A percentile compares a stretch with the other conserved stretches of the same genome.
phyloP scores from a whole-genome alignment of 2,113 vertebrate genomes.

The Calidris pygmaea region DNA sequence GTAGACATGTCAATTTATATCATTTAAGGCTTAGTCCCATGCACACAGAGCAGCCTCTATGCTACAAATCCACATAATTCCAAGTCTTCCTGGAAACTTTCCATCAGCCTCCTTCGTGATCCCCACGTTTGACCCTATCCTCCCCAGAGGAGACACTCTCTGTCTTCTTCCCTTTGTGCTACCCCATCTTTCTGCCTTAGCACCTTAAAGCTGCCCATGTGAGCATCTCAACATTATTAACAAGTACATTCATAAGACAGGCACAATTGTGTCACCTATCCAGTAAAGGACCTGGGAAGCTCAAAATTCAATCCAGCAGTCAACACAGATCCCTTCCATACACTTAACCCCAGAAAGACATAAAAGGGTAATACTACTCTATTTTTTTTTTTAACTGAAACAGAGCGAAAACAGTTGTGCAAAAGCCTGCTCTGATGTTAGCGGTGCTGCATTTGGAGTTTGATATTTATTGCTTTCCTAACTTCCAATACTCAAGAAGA shows the following conservation, averaged over 20 bases:
- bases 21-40: neutral
- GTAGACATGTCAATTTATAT: neutral
- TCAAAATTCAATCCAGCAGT: neutral
- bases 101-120: fast-evolving
- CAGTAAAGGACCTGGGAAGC: neutral
- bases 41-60: neutral
- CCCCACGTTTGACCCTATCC: neutral
- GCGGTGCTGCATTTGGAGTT: neutral
- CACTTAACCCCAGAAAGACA: neutral
- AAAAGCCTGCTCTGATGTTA: neutral
- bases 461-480: neutral
- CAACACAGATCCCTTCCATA: neutral
- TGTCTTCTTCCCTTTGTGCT: neutral
- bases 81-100: neutral
- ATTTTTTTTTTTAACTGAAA: neutral
- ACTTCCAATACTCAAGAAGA: neutral
- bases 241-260: neutral
- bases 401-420: neutral
- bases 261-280: neutral
- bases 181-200: neutral
- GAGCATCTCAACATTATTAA: neutral
- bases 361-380: neutral
- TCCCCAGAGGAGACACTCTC: neutral
- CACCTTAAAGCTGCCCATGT: neutral
- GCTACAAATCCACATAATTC: neutral